These are phyloP conservation scores for Escarpia spicata DNA, from an alignment of 2,888 invertebrate species.

Conservation along the genomic window DNA sequence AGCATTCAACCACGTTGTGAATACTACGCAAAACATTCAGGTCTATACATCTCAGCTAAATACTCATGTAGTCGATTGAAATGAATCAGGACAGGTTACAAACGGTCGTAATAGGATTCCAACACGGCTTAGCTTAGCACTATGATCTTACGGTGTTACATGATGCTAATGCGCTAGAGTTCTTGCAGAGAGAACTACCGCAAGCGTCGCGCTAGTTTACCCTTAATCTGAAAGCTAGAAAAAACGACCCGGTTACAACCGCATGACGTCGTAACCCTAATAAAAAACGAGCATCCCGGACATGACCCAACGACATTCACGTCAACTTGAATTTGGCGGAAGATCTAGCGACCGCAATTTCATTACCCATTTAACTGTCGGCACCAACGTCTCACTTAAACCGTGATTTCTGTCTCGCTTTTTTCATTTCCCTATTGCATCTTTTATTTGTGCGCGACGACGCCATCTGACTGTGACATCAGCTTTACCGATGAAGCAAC, in stretches of 20 bases:
- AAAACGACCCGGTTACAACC: neutral
- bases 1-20: too few species aligned
- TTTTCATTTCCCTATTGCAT: too few species aligned
- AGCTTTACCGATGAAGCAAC: too few species aligned
- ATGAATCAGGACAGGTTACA: too few species aligned
- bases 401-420: too few species aligned
- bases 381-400: neutral
- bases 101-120: neutral
- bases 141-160: neutral
- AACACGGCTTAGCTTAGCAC: neutral
- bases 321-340: slow-evolving; percentile 4
- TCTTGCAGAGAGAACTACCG: neutral
- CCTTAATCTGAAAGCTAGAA: neutral
- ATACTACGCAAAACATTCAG: too few species aligned
- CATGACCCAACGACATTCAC: neutral
- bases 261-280: neutral
- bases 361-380: neutral
- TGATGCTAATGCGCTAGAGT: neutral
- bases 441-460: too few species aligned
- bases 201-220: neutral
- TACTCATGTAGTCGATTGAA: too few species aligned
- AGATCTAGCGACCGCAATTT: neutral
- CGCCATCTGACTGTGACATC: too few species aligned
- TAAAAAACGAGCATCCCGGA: neutral
- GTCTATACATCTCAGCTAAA: too few species aligned